Evolutionary conservation across 2,888 invertebrate species (phyloP).

Genomic region (Brachyptera risi): DNA sequence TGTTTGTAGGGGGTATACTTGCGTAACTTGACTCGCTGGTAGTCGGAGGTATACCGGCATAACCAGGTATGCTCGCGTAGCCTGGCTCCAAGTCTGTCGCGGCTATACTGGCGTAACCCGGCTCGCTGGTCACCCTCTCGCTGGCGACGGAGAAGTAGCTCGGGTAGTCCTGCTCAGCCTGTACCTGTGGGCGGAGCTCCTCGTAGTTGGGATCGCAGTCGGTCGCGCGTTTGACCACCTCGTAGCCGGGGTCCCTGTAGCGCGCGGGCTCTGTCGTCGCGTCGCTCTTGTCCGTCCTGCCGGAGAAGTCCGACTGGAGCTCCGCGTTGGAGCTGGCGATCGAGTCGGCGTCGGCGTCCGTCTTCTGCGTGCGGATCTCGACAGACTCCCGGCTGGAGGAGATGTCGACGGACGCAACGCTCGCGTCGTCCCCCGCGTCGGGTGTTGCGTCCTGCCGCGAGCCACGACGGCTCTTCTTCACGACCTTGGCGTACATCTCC

Average conservation of each 20-base stretch:
- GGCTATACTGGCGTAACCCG: conserved; percentile 38
- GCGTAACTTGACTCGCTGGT: conserved; percentile 26
- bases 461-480: conserved; percentile 55
- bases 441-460: neutral
- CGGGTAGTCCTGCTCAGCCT: conserved; percentile 5
- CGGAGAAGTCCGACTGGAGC: neutral
- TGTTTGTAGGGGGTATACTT: conserved; percentile 45
- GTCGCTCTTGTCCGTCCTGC: neutral
- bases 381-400: conserved; percentile 3
- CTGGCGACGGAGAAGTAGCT: neutral
- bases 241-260: conserved; percentile 64
- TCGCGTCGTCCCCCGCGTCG: neutral
- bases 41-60: neutral
- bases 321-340: neutral
- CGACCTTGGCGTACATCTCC: conserved; percentile 87
- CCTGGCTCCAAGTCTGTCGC: conserved; percentile 18
- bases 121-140: conserved; percentile 30
- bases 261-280: no score
- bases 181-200: conserved; percentile 50
- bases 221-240: conserved; percentile 55
- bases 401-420: conserved; percentile 4
- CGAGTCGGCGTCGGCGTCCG: conserved; percentile 24
- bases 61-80: conserved; percentile 4
- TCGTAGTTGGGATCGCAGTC: conserved; percentile 79
- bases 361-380: neutral